Percentiles rank a stretch among this genome's conserved stretches.
Conservation (phyloP, 1,140 invertebrate genomes). For the Drosophila kepulauana region DNA sequence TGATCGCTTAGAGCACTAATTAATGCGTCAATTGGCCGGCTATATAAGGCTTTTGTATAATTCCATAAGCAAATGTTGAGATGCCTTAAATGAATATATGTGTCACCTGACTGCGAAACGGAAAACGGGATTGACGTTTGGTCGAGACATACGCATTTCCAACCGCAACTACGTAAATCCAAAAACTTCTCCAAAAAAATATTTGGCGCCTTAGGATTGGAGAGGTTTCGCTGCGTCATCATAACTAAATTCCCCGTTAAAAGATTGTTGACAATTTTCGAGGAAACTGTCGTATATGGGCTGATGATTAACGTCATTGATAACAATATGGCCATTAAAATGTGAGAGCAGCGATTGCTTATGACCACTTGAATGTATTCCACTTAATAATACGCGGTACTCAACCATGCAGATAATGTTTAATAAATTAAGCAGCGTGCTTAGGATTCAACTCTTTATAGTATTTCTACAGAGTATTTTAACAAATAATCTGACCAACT, state of each 20-base stretch:
- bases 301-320: constrained; percentile 13
- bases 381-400: not conserved
- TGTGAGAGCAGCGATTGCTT: not conserved
- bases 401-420: not conserved
- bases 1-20: not conserved
- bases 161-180: constrained; percentile 25
- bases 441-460: not conserved
- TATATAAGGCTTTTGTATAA: constrained; percentile 13
- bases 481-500: not conserved
- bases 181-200: constrained; percentile 10
- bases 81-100: constrained; percentile 5
- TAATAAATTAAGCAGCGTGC: not conserved
- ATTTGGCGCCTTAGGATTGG: not conserved
- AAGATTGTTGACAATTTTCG: constrained; percentile 24
- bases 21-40: constrained; percentile 4
- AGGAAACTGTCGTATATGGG: not conserved
- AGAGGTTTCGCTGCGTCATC: constrained; percentile 6
- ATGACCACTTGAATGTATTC: not conserved
- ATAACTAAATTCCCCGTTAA: not conserved
- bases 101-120: constrained; percentile 12
- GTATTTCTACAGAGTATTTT: not conserved
- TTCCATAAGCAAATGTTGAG: not conserved
- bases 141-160: constrained; percentile 14
- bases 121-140: constrained; percentile 1
- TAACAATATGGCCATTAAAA: not conserved